phyloP scores from a whole-genome alignment of 2,113 vertebrate genomes.

The Thalassarche chlororhynchos region DNA sequence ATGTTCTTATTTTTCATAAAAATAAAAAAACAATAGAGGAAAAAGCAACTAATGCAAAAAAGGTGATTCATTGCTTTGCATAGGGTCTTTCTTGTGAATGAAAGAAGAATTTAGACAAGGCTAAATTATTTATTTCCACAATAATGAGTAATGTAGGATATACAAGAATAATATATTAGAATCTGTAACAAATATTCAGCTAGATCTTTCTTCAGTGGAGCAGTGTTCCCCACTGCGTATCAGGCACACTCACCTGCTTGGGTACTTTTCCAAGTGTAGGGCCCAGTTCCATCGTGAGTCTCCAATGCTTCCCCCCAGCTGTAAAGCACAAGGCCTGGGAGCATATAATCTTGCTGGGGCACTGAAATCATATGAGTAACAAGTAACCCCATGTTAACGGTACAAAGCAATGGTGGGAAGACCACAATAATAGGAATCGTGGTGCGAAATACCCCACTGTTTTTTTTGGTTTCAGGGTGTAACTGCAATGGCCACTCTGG shows the following conservation, averaged over 20 bases:
- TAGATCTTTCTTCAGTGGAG: neutral
- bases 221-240: neutral
- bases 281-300: neutral
- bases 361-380: neutral
- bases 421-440: neutral
- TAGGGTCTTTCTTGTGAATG: neutral
- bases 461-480: constrained; percentile 75
- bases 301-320: neutral
- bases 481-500: constrained; percentile 85
- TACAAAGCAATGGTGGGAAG: neutral
- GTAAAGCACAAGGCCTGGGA: neutral
- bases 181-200: neutral
- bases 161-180: neutral
- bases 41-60: neutral
- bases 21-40: neutral
- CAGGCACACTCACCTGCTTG: neutral
- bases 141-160: neutral
- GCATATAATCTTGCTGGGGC: neutral
- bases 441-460: neutral
- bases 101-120: neutral
- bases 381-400: neutral
- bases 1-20: neutral
- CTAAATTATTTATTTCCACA: neutral
- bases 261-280: neutral
- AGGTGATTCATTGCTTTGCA: neutral